phyloP scores from a whole-genome alignment of 2,888 invertebrate genomes.

The Sesamia inferens region DNA sequence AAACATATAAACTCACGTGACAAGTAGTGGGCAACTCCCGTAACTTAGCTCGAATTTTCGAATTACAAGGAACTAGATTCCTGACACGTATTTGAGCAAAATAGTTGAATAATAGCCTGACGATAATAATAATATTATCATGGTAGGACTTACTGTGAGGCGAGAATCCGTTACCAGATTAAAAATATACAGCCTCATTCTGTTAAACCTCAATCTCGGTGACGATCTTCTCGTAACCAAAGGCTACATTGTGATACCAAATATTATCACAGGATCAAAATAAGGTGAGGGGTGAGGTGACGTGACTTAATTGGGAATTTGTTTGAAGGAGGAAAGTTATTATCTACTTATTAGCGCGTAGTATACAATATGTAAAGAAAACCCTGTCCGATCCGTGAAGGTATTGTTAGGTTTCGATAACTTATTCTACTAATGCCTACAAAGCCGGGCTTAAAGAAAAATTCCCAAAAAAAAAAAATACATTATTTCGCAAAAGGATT shows the following conservation, averaged over 20 bases:
- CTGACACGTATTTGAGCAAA: not conserved
- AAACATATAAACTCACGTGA: no score
- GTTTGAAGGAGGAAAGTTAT: not conserved
- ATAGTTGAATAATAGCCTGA: not conserved
- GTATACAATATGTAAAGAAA: no score
- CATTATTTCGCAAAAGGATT: no score
- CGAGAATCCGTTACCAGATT: not conserved
- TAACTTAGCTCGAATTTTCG: no score
- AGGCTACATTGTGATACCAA: not conserved
- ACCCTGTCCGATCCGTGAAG: no score
- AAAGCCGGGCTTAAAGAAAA: no score
- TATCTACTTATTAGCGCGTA: no score
- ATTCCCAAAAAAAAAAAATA: no score
- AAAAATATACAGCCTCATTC: not conserved
- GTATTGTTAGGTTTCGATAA: no score
- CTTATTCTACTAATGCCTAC: no score
- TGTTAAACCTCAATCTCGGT: not conserved
- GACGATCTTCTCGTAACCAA: not conserved
- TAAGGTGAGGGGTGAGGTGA: not conserved
- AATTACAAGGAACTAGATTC: no score
- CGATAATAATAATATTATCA: not conserved
- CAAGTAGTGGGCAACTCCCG: no score
- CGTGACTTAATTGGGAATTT: not conserved
- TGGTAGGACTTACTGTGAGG: not conserved
- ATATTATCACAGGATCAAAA: not conserved